Evolutionary conservation across 1,140 invertebrate genomes (phyloP).

Genomic region (Caenorhabditis briggsae): DNA sequence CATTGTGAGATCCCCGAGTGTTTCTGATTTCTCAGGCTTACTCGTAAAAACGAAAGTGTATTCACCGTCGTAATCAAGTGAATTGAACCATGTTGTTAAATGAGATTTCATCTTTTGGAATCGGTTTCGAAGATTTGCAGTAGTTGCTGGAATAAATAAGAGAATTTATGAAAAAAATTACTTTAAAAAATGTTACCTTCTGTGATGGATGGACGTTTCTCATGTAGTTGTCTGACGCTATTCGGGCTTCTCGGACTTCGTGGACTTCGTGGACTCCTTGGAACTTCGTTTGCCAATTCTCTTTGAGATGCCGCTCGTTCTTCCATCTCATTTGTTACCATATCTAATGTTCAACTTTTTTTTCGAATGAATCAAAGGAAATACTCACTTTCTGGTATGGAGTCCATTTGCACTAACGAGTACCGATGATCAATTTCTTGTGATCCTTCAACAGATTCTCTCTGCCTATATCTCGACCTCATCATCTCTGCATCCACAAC

Average conservation of each 20-base stretch:
- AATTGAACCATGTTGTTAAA: conserved; percentile 40
- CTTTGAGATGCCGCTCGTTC: conserved; percentile 17
- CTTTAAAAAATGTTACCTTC: neutral
- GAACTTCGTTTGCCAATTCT: neutral
- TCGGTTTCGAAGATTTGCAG: conserved; percentile 6
- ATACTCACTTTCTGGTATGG: conserved; percentile 24
- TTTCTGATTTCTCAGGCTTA: conserved; percentile 24
- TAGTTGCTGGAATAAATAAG: neutral
- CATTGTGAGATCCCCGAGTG: conserved; percentile 20
- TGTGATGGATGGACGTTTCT: conserved; percentile 27
- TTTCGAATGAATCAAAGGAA: neutral
- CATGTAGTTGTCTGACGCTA: neutral
- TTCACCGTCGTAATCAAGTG: conserved; percentile 41
- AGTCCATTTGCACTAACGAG: conserved; percentile 36
- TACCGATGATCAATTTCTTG: conserved; percentile 18
- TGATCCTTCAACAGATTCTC: neutral
- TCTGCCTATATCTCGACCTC: conserved; percentile 29
- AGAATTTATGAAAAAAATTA: neutral
- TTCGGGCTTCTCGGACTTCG: neutral
- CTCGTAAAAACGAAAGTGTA: conserved; percentile 23
- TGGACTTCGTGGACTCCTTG: neutral
- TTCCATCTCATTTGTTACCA: conserved; percentile 47
- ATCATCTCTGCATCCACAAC: conserved; percentile 46
- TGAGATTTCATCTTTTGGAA: conserved; percentile 40
- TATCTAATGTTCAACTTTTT: neutral